Base-by-base conservation (phyloP, 2,797 vertebrate species). In the Danio tinwini region DNA sequence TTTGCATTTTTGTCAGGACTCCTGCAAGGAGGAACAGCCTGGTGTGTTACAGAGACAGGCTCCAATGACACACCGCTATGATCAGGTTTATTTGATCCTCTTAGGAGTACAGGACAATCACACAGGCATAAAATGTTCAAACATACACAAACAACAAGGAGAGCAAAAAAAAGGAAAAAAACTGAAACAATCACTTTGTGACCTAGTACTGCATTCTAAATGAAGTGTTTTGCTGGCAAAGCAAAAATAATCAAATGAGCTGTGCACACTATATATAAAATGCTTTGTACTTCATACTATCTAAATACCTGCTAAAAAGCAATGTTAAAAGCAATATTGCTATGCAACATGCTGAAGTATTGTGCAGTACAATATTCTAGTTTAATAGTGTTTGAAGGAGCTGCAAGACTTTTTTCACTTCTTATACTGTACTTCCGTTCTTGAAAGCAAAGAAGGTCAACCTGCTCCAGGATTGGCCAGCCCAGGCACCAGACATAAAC, bases 1-100 rank as follows among this genome's bases (percentile, higher is more conserved):
- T 86, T 78, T 79, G 76, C 83, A 86, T 84, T 89, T 86, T 82
- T 84, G 86, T 87, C 88, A 84, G 76, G 80, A 14, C 44, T 39
- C 3, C 78, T 62, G 72, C 77, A 81, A 69, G n/a, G 59, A 0
- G 19, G 52, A 76, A 55, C 53, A 63, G 42, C 61, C 19, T 21
- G 39, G 16, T 53, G 68, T 40, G 55, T 49, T 58, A 19, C 55
- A 50, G 29, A 0, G 13, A 64, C 49, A 10, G 62, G 14, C 50
- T 67, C 40, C 42, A 14, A 39, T 47, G 55, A 52, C 55, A 78
- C n/a, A 40, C 47, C 14, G 44, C 65, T 52, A 21, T 50, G 76
- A 69, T 70, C 76, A 50, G 65, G 44, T 70, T 78, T 59, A 44
- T 59, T 7, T 59, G 44, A 69, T 77, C 44, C 55, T 50, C 44